Evolutionary conservation across 2,113 vertebrate species (phyloP).

Genomic region (Jaculus jaculus): DNA sequence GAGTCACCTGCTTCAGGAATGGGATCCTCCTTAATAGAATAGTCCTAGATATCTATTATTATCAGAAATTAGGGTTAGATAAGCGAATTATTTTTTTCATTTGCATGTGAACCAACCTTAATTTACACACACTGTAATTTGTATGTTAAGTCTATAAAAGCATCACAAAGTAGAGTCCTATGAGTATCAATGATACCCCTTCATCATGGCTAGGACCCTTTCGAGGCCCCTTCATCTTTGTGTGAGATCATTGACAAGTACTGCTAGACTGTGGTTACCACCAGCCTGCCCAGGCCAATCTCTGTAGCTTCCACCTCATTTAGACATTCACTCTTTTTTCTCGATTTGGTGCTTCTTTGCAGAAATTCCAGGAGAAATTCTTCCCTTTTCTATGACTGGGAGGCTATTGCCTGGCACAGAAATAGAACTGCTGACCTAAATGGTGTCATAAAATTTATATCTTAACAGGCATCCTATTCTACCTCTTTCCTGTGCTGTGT

Average conservation of each 20-base stretch:
- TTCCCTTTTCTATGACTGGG: background rate
- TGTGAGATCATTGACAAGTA: background rate
- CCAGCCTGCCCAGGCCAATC: background rate
- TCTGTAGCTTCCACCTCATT: conserved; percentile 33
- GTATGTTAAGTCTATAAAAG: conserved; percentile 60
- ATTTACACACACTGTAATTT: conserved; percentile 62
- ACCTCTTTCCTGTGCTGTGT: background rate
- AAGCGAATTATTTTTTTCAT: conserved; percentile 65
- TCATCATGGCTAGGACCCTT: background rate
- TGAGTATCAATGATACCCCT: background rate
- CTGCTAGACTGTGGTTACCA: background rate
- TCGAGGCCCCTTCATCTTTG: background rate
- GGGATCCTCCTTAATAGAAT: background rate
- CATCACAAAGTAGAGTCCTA: background rate
- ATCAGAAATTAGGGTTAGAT: conserved; percentile 54
- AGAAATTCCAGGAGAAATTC: conserved; percentile 32
- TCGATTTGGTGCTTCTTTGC: conserved; percentile 1
- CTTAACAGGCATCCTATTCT: background rate
- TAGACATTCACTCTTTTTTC: background rate
- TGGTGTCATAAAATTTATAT: conserved; percentile 25
- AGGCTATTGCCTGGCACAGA: background rate
- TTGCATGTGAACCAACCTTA: conserved; percentile 70
- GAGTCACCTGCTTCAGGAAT: background rate
- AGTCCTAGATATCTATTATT: conserved; percentile 58
- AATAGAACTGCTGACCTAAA: conserved; percentile 57